Evolutionary conservation across 2,113 vertebrate species (phyloP).

Genomic region (Daboia siamensis): DNA sequence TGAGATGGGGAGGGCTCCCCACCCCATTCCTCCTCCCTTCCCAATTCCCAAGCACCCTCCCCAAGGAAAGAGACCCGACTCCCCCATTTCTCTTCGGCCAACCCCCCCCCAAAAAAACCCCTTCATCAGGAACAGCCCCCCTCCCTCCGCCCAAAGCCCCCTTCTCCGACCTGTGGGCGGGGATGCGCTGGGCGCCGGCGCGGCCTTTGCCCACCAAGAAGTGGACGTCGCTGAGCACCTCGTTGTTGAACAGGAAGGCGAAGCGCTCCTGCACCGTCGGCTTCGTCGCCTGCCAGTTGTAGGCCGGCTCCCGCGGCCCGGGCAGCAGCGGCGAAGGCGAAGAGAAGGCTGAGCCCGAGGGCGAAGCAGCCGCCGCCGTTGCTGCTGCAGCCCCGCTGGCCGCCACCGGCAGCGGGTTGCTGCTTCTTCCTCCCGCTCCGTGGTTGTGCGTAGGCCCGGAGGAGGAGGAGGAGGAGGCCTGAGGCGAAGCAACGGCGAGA

Average conservation of each 20-base stretch:
- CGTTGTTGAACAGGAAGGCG: slow-evolving; percentile 94
- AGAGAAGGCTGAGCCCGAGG: slow-evolving; percentile 32
- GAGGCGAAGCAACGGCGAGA: not conserved
- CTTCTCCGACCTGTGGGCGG: slow-evolving; percentile 84
- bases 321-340: slow-evolving; percentile 55
- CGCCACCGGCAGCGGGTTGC: slow-evolving; percentile 47
- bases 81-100: not conserved
- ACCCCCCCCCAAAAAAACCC: accelerated
- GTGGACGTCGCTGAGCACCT: slow-evolving; percentile 95
- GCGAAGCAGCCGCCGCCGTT: slow-evolving; percentile 53
- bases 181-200: slow-evolving; percentile 86
- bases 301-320: slow-evolving; percentile 84
- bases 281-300: slow-evolving; percentile 96
- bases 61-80: not conserved
- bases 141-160: too few species aligned
- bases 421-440: slow-evolving; percentile 47
- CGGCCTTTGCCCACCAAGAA: slow-evolving; percentile 94
- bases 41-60: not conserved
- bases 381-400: slow-evolving; percentile 58
- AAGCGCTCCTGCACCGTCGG: slow-evolving; percentile 91
- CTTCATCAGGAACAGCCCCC: not conserved
- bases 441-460: slow-evolving; percentile 69
- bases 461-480: slow-evolving; percentile 61
- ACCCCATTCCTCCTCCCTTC: not conserved
- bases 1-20: not conserved